Base-by-base conservation (phyloP, 2,797 vertebrate species). In the Intellagama lesueurii region DNA sequence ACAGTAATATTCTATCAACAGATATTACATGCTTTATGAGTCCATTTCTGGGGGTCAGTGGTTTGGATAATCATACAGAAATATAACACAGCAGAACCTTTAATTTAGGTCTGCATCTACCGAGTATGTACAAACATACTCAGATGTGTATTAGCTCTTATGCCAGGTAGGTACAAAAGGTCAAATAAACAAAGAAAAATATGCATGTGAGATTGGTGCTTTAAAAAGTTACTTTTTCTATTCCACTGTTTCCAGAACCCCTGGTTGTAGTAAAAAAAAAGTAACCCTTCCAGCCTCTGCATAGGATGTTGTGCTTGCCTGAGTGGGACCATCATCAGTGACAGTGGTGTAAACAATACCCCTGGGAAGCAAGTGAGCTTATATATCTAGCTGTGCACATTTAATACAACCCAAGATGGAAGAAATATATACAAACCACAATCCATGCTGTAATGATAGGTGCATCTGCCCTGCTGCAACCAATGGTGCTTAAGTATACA, bases 1-100 rank as follows among this genome's bases (percentile, higher is more conserved):
- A 66, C 44, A 85, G 75, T 69, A 93, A 95, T 94, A 85, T 92
- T 82, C 93, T 92, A 94, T 92, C 56, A 90, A 93, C 91, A 93
- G 88, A 92, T 90, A 88, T 70, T 90, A 52, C 90, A 88, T 94
- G 73, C 84, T 94, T 86, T 64, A 86, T 40, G 72, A 26, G 64
- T 73, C 79, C 70, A 66, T 30, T 66, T 68, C 85, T 40, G n/a
- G 26, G 44, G n/a, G 64, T 68, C 44, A 47, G 75, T 30, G 40
- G 12, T 47, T 12, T 64, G 49, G 35, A 28, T 52, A 80, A 79
- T 17, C 7, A 35, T 64, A 81, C 6, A 73, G 69, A 32, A 44
- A 72, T 56, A 72, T 44, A 76, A 76, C 30, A 68, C 26, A 68
- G 26, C 35, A 83, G 7, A 47, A 22, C 30, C 6, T 12, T 87